Conservation (phyloP, 2,888 invertebrate genomes). For the Rotaria sp. region DNA sequence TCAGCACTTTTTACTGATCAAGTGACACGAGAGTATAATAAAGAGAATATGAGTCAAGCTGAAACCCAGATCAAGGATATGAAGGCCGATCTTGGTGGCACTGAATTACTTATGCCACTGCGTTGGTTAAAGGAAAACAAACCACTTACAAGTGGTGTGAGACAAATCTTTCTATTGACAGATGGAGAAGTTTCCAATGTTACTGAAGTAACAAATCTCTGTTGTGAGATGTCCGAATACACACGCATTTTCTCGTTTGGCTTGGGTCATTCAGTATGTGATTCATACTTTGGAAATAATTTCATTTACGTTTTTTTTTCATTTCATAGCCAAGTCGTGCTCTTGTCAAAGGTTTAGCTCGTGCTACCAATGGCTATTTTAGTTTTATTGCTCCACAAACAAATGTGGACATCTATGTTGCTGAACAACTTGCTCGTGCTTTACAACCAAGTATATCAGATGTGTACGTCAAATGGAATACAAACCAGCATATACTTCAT, state of each 20-base stretch:
- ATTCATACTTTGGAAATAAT: background rate
- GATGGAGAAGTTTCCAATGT: conserved; percentile 15
- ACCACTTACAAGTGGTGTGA: no score
- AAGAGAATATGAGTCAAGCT: no score
- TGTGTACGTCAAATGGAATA: background rate
- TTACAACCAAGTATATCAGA: background rate
- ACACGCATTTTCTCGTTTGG: background rate
- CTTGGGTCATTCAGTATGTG: background rate
- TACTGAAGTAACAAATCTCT: background rate
- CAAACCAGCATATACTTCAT: background rate
- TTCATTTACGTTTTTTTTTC: no score
- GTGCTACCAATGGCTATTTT: background rate
- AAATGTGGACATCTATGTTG: background rate
- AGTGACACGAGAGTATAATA: no score
- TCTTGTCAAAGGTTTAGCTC: background rate
- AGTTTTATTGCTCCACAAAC: background rate
- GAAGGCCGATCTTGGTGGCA: no score
- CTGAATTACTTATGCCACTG: no score
- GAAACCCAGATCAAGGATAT: no score
- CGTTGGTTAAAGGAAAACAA: no score
- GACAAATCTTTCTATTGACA: no score
- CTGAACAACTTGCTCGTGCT: background rate
- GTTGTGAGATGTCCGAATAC: background rate
- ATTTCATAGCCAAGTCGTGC: background rate
- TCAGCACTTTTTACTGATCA: no score